Base-by-base conservation (phyloP, 2,888 invertebrate genomes). In the Cyclophora albipunctata region DNA sequence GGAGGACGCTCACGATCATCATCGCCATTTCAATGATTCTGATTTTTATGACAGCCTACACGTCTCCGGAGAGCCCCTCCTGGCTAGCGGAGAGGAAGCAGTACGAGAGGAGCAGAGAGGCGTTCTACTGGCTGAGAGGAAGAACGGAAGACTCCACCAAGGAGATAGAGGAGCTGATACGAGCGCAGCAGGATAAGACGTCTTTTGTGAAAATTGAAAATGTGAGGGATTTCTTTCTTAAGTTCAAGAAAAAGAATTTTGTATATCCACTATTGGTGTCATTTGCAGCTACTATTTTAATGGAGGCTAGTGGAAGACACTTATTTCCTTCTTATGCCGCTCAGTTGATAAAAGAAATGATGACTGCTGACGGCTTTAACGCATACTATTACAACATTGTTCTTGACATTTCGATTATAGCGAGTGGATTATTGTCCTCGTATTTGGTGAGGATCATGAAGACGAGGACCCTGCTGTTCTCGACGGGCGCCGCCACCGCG, bases 111-210 rank as follows among this genome's bases (percentile, higher is more conserved):
- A 63, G 66, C 3, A 53, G 58, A 34, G 48, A 41, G 34, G 45
- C 55, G 0, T 88, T 91, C 34, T 76, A 79, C 46, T 90, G 84
- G 76, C 81, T 90, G 45, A 73, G 91, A 54, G 91, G 90, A 2
- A 61, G 67, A 2, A 53, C 5, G 78, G 40, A 89, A 81, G 53
- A 81, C 75, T 34, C 78, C 71, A 20, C 61, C 65, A 3, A 71
- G 73, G 34, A 81, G 58, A 51, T 82, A 1, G 58, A 68, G n/a
- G 71, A 74, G 40, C 20, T 82, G 34, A 64, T 79, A 0, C 57
- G 58, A 55, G 64, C 70, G 0, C 81, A 82, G 34, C 33, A 34
- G 5, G 6, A 43, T 2, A 43, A 6, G 7, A 34, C 3, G 34
- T 33, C 33, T 5, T 52, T 63, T 4, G 40, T 7, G 20, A 61